phyloP scores from a whole-genome alignment of 2,888 invertebrate species.

The Choristoneura rosaceana region DNA sequence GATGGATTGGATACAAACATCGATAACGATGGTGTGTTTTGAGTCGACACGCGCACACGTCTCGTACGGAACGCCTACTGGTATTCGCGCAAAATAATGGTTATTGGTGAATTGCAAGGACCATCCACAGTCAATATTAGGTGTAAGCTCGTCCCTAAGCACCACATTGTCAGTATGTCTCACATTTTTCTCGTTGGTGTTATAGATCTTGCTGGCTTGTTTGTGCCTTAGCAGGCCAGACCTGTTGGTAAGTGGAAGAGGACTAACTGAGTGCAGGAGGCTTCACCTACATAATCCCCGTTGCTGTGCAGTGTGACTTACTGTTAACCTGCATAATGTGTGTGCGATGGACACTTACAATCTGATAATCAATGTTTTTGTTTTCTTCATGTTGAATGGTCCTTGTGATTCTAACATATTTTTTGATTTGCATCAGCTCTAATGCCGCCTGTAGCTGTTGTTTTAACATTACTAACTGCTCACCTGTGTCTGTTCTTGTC shows the following conservation, averaged over 20 bases:
- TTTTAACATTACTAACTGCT: constrained; percentile 58
- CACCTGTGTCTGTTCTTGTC: constrained; percentile 40
- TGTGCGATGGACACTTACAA: constrained; percentile 77
- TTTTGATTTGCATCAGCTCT: constrained; percentile 43
- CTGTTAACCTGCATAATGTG: constrained; percentile 82
- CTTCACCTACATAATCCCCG: constrained; percentile 78
- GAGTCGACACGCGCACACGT: constrained; percentile 62
- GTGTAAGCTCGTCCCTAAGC: constrained; percentile 75
- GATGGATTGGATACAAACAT: constrained; percentile 60
- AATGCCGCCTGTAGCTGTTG: constrained; percentile 51
- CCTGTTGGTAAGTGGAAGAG: constrained; percentile 88
- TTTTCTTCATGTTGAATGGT: constrained; percentile 82
- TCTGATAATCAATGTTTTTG: constrained; percentile 57
- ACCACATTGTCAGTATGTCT: constrained; percentile 79
- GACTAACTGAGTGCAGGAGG: constrained; percentile 70
- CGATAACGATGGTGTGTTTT: constrained; percentile 63
- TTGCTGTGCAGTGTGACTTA: constrained; percentile 74
- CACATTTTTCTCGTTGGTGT: constrained; percentile 85
- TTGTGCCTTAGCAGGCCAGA: constrained; percentile 91
- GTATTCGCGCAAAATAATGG: constrained; percentile 81
- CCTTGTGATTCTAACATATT: constrained; percentile 83
- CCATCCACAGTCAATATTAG: constrained; percentile 75
- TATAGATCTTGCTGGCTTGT: constrained; percentile 91
- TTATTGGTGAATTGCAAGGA: constrained; percentile 83
- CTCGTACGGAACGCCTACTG: constrained; percentile 62